Conservation (phyloP, 2,888 invertebrate species). For the Cactoblastis cactorum region DNA sequence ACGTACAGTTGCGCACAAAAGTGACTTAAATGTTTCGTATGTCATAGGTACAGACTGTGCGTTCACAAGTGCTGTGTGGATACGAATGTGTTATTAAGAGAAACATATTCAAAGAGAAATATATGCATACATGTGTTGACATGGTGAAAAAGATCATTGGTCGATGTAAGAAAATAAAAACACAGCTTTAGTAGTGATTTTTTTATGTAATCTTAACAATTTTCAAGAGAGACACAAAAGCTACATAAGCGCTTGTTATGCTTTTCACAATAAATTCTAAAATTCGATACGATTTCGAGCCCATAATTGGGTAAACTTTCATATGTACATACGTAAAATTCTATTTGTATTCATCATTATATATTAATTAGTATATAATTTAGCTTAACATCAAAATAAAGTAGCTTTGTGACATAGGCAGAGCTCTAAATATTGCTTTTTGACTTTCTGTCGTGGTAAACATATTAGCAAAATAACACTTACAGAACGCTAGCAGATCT, state of each 20-base stretch:
- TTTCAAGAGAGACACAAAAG: conserved; percentile 50
- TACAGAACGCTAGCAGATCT: conserved; percentile 64
- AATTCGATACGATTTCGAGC: conserved; percentile 3
- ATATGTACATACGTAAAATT: conserved; percentile 6
- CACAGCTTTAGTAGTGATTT: conserved; percentile 50
- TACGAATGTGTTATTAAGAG: neutral
- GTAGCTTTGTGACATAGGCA: conserved; percentile 39
- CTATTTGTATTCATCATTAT: conserved; percentile 2
- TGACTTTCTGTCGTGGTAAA: conserved; percentile 14
- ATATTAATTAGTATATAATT: neutral
- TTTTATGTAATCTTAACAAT: conserved; percentile 71
- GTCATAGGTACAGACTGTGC: conserved; percentile 5
- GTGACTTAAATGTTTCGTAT: neutral
- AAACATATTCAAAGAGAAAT: neutral
- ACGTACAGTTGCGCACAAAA: neutral
- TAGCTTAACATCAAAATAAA: conserved; percentile 20
- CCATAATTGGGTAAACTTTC: neutral
- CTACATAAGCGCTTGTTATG: conserved; percentile 35
- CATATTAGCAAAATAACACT: conserved; percentile 24
- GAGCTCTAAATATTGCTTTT: conserved; percentile 29
- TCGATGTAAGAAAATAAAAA: conserved; percentile 33
- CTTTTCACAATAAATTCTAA: conserved; percentile 18
- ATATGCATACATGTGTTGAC: neutral
- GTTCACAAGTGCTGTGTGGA: conserved; percentile 2
- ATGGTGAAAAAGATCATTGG: neutral